These are phyloP conservation scores for Gulo gulo DNA, from an alignment of 2,113 vertebrate genomes.

Conservation along the genomic window DNA sequence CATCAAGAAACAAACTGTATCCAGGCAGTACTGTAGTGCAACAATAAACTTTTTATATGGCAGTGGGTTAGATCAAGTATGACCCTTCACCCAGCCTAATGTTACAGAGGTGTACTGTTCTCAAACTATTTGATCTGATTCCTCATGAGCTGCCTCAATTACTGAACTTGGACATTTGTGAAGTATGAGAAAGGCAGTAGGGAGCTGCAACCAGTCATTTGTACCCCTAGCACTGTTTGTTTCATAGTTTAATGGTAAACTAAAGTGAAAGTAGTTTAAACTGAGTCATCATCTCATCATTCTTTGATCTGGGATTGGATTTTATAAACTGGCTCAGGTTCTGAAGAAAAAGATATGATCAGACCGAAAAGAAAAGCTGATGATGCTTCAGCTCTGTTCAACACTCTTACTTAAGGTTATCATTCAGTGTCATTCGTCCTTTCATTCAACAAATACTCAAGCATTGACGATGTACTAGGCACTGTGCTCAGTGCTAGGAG, in stretches of 20 bases:
- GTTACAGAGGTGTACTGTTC: background rate
- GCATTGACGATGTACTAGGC: background rate
- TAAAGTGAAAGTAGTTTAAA: background rate
- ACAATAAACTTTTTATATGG: background rate
- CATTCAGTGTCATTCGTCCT: background rate
- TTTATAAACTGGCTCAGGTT: background rate
- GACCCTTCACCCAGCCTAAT: background rate
- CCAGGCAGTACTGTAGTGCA: background rate
- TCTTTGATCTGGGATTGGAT: background rate
- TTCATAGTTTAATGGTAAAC: background rate
- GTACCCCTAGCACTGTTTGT: background rate
- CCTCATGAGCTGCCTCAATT: background rate
- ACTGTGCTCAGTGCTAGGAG: background rate
- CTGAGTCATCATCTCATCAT: background rate
- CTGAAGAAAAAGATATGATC: background rate
- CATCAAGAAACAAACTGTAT: background rate
- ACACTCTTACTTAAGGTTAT: background rate
- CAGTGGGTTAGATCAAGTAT: background rate
- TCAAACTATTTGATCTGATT: background rate
- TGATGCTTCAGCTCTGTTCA: background rate
- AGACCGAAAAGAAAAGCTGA: background rate
- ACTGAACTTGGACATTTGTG: background rate
- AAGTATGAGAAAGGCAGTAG: background rate
- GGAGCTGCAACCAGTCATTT: background rate
- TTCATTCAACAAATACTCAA: slow-evolving; percentile 1